phyloP scores from a whole-genome alignment of 2,888 invertebrate genomes.

The Conistra vaccinii region DNA sequence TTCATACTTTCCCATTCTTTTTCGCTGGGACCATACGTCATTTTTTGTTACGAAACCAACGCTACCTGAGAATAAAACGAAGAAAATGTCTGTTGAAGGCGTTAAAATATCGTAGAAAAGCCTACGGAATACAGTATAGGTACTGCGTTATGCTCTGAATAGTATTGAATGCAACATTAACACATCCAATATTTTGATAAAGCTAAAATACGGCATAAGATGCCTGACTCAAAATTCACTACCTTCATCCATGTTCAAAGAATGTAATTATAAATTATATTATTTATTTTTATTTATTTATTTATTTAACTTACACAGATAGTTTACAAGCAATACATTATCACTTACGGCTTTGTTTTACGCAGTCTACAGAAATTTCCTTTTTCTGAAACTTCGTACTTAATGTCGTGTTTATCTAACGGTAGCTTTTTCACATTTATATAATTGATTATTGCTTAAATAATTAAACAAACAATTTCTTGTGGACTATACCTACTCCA shows the following conservation, averaged over 20 bases:
- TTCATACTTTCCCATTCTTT: not conserved
- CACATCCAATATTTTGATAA: not conserved
- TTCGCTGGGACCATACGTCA: not conserved
- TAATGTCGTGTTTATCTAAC: not conserved
- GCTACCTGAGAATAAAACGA: not conserved
- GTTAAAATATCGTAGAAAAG: not conserved
- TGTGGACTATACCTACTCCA: too few relatives aligned
- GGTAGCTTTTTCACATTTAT: conserved; percentile 14
- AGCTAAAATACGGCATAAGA: not conserved
- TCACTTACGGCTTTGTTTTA: conserved; percentile 16
- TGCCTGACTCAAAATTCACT: conserved; percentile 12
- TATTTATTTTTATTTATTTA: too few relatives aligned
- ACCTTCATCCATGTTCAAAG: conserved; percentile 18
- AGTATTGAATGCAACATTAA: not conserved
- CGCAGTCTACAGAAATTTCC: not conserved
- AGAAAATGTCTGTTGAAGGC: not conserved
- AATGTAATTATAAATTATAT: conserved; percentile 28
- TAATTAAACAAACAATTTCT: not conserved
- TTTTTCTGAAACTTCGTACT: not conserved
- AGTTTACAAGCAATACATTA: too few relatives aligned
- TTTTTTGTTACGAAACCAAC: conserved; percentile 1
- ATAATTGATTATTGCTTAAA: not conserved
- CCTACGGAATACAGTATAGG: not conserved
- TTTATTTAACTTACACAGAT: too few relatives aligned
- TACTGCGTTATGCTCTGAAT: not conserved